phyloP scores from a whole-genome alignment of 1,140 invertebrate genomes.

The Drosophila nikananu region DNA sequence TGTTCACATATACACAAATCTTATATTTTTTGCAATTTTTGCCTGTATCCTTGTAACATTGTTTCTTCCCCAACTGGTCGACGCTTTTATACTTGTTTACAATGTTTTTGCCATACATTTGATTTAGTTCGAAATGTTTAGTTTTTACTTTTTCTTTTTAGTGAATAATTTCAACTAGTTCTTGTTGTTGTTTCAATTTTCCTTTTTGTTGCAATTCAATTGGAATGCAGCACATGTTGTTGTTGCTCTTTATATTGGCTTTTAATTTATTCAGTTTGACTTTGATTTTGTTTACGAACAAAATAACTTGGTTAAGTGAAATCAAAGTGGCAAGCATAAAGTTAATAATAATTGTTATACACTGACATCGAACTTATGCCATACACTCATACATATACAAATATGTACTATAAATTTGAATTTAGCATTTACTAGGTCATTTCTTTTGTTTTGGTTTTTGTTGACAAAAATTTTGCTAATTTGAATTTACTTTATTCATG shows the following conservation, averaged over 20 bases:
- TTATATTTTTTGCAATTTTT: constrained; percentile 58
- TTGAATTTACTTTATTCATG: constrained; percentile 63
- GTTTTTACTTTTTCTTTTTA: constrained; percentile 20
- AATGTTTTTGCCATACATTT: constrained; percentile 60
- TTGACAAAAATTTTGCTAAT: constrained; percentile 83
- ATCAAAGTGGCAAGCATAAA: constrained; percentile 60
- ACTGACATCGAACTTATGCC: constrained; percentile 71
- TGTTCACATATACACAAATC: constrained; percentile 74
- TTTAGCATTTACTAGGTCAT: constrained; percentile 79
- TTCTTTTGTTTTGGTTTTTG: constrained; percentile 20
- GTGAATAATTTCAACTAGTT: constrained; percentile 17
- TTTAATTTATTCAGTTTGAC: constrained; percentile 39
- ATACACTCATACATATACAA: constrained; percentile 69
- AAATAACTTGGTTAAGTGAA: constrained; percentile 55
- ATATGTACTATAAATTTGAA: constrained; percentile 78
- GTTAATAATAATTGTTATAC: constrained; percentile 58
- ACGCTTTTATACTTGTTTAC: constrained; percentile 70
- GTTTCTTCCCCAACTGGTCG: constrained; percentile 27
- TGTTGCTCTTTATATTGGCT: constrained; percentile 54
- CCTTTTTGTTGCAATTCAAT: constrained; percentile 49
- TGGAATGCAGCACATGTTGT: constrained; percentile 48
- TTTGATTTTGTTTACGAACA: constrained; percentile 48
- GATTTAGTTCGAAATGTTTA: constrained; percentile 41
- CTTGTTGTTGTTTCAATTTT: constrained; percentile 16
- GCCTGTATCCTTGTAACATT: constrained; percentile 21